Conservation (phyloP, 2,888 invertebrate genomes). For the Rhaphigaster nebulosa region DNA sequence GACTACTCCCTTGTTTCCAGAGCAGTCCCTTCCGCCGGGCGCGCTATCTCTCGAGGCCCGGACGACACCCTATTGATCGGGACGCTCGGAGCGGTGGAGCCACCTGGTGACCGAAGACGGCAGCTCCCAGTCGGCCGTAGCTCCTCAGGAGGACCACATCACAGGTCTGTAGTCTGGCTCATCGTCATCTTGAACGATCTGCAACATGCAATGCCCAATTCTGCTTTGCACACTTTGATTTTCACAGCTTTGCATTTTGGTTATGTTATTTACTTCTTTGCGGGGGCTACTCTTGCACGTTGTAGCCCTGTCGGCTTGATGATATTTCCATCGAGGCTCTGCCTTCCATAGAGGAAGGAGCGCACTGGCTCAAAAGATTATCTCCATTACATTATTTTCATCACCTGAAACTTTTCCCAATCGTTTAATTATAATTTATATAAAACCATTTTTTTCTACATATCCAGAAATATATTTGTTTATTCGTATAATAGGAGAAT, state of each 20-base stretch:
- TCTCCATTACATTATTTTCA: background rate
- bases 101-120: background rate
- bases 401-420: background rate
- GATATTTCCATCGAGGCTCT: background rate
- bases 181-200: conserved; percentile 40
- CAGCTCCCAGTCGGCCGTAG: conserved; percentile 26
- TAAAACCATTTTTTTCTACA: no score
- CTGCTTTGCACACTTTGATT: conserved; percentile 39
- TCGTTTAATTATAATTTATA: background rate
- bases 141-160: background rate
- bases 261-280: conserved; percentile 1
- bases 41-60: conserved; percentile 36
- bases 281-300: background rate
- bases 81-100: background rate
- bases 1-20: background rate
- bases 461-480: background rate
- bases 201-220: conserved; percentile 5
- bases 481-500: background rate
- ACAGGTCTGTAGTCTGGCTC: conserved; percentile 41
- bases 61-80: conserved; percentile 32
- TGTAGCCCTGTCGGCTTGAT: background rate
- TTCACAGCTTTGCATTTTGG: conserved; percentile 44
- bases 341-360: background rate
- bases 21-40: background rate
- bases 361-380: background rate